phyloP scores from a whole-genome alignment of 2,888 invertebrate genomes.

The Hydriomena furcata region DNA sequence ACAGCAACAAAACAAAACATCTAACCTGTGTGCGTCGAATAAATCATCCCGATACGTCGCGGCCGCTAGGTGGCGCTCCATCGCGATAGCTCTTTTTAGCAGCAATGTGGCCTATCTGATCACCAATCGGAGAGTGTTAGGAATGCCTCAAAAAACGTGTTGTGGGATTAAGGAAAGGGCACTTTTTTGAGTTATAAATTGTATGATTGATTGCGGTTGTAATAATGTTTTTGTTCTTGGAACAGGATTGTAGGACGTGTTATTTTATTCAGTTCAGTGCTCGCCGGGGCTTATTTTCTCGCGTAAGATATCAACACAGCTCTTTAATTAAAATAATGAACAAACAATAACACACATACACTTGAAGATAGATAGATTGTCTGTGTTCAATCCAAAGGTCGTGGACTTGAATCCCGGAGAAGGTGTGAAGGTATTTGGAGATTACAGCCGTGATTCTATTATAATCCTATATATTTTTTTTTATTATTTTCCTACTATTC shows the following conservation, averaged over 20 bases:
- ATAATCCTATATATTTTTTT: too few relatives aligned
- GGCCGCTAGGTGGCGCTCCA: constrained; percentile 57
- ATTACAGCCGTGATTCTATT: too few relatives aligned
- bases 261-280: too few relatives aligned
- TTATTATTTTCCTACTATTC: too few relatives aligned
- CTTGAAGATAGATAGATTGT: too few relatives aligned
- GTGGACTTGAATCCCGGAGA: too few relatives aligned
- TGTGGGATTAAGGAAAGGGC: neutral
- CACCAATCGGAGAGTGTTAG: constrained; percentile 39
- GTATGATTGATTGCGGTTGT: constrained; percentile 17
- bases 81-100: constrained; percentile 53
- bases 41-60: constrained; percentile 61
- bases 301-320: too few relatives aligned
- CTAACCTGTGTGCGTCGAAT: constrained; percentile 50
- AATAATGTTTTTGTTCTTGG: constrained; percentile 2
- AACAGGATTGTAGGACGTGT: neutral
- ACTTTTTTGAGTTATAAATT: constrained; percentile 19
- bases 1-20: constrained; percentile 41
- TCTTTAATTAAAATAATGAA: too few relatives aligned
- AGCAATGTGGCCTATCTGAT: constrained; percentile 31
- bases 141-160: constrained; percentile 22
- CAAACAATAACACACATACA: too few relatives aligned
- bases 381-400: too few relatives aligned
- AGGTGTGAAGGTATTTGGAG: too few relatives aligned
- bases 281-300: too few relatives aligned